Evolutionary conservation across 2,113 vertebrate species (phyloP).

Genomic region (Ctenodactylus gundi): DNA sequence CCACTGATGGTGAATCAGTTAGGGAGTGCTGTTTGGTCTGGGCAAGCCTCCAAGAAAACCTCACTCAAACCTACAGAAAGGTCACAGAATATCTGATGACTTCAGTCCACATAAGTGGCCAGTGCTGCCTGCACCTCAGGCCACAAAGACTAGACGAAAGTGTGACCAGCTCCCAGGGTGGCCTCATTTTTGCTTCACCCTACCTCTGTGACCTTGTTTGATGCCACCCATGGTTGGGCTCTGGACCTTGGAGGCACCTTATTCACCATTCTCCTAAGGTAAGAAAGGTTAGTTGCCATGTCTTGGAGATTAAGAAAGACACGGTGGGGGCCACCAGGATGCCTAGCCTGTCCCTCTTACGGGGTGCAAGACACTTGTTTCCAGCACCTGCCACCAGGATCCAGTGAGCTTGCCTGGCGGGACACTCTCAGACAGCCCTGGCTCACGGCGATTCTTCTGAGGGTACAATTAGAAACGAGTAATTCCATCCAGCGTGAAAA

Average conservation of each 20-base stretch:
- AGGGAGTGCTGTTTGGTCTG: background rate
- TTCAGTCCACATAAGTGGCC: fast-evolving
- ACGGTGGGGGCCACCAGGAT: background rate
- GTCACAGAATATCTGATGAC: background rate
- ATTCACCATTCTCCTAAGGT: background rate
- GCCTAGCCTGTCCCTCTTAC: background rate
- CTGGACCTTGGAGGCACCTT: background rate
- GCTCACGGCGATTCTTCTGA: background rate
- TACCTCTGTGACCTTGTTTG: fast-evolving
- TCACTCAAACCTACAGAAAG: background rate
- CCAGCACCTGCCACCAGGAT: background rate
- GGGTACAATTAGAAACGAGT: background rate
- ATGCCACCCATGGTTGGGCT: background rate
- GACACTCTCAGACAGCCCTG: background rate
- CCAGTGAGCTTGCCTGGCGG: background rate
- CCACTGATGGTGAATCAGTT: background rate
- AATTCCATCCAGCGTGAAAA: background rate
- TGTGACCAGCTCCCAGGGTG: fast-evolving
- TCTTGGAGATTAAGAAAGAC: background rate
- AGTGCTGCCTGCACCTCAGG: background rate
- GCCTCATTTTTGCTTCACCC: background rate
- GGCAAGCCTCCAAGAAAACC: background rate
- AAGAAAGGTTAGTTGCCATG: background rate
- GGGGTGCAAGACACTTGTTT: fast-evolving
- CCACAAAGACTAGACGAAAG: too few species aligned